Base-by-base conservation (phyloP, 2,113 vertebrate genomes). In the Phalacrocorax carbo region DNA sequence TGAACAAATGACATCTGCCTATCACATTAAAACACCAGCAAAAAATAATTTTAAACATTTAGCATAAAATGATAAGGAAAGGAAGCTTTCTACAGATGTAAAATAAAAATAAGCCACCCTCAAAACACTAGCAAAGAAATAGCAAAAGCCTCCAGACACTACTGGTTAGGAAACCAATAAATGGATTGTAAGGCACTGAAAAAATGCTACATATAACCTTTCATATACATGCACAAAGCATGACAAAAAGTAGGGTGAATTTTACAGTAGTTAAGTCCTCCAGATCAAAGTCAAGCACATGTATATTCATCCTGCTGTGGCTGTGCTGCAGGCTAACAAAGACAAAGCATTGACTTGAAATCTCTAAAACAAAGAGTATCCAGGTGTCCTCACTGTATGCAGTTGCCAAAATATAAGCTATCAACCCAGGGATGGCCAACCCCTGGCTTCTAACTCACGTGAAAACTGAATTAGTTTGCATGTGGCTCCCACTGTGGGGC, bases 391-490 rank as follows among this genome's bases (percentile, higher is more conserved):
- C 38, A 5, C 30, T 21, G 34, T 8, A 17, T 0, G 27, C 26
- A 22, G 13, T 0, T 9, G 42, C 2, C 60, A 38, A 68, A 26
- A 13, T 13, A 12, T 18, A 11, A 78, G 48, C 61, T 84, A 60
- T 51, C 3, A 32, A 3, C 0, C 11, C 25, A 46, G 46, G 17
- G 11, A 4, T 2, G 38, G 29, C 13, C 65, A 32, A 7, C 4
- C 4, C 42, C 66, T 13, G 10, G 32, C 54, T 34, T 48, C 23
- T n/a, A 23, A 44, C 68, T 61, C 58, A 3, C 3, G 15, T 2
- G 78, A 29, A 68, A 75, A 55, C 73, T 8, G 60, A 34, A 16
- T 0, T 38, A 49, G 36, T 13, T 15, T 2, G 27, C 58, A 7
- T 2, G 38, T 6, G 1, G 60, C 51, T 69, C 11, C 27, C 72